Percentiles rank a stretch among this genome's conserved stretches.
These are phyloP conservation scores for Axis porcinus DNA, from an alignment of 2,113 vertebrate species.

Conservation along the genomic window DNA sequence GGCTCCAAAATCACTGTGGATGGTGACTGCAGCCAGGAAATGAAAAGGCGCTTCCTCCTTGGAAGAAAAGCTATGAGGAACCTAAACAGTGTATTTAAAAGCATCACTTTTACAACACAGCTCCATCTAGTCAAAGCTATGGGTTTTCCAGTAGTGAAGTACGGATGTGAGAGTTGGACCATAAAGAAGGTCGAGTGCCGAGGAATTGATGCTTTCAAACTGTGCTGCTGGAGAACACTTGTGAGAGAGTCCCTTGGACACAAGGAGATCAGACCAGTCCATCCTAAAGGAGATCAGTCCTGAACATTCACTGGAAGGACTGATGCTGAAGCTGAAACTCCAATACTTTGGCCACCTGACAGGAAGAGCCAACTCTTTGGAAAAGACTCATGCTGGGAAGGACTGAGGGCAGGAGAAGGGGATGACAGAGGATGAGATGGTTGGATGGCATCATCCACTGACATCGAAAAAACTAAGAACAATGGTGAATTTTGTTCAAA, in stretches of 20 bases:
- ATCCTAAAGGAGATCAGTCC: background rate
- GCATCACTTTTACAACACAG: background rate
- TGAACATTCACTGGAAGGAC: background rate
- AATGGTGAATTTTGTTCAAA: background rate
- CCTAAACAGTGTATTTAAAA: background rate
- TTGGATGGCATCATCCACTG: background rate
- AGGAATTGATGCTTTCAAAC: background rate
- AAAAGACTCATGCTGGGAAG: background rate
- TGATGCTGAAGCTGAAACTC: background rate
- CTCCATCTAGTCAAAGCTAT: background rate
- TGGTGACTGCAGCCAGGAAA: background rate
- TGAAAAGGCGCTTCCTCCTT: background rate
- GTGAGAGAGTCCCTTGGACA: background rate
- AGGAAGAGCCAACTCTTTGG: background rate
- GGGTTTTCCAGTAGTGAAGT: background rate
- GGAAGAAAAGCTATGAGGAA: background rate
- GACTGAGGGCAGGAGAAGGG: background rate
- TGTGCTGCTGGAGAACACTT: background rate
- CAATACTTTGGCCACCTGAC: background rate
- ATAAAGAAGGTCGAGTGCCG: background rate
- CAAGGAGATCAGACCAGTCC: background rate
- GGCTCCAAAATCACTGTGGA: background rate
- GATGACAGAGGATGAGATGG: background rate
- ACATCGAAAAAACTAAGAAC: constrained; percentile 1
- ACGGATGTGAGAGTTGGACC: background rate